Base-by-base conservation (phyloP, 2,888 invertebrate species). In the Aproaerema taeniolella region DNA sequence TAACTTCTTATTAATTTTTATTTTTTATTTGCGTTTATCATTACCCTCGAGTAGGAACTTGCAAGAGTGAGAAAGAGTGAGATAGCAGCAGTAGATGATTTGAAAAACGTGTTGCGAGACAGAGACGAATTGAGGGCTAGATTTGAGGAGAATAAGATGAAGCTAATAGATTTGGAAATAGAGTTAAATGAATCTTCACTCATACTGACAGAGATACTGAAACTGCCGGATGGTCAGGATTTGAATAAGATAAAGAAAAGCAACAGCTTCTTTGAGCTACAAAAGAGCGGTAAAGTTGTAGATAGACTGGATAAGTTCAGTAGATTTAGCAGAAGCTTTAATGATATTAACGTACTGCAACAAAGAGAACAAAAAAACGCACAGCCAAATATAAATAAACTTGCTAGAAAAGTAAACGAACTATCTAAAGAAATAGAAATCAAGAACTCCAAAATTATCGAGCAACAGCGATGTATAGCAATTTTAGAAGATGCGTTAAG, bases 271-370 rank as follows among this genome's bases (percentile, higher is more conserved):
- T 81, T 81, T 51, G 86, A 85, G 55, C 60, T 86, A 47, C 87
- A 87, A 67, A 88, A 88, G 69, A 88, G 86, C 77, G 87, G 87
- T 86, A 88, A 87, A 86, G 87, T 88, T 82, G 87, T 82, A 67
- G 85, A 85, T 79, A 87, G 88, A 75, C 76, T 88, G 54, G 87
- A 85, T 63, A 87, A 81, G 68, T 74, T 35, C 16, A 30, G 79
- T 70, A 85, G 73, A 67, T 69, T 72, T 55, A 86, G 86, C 58
- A 79, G 67, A 55, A 82, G 85, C 50, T 67, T 68, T 55, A 86
- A 82, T 53, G 77, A 81, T 53, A 61, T 85, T 50, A 67, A 75
- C 50, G 53, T 61, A 40, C 59, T 70, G 49, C 65, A 71, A 52
- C 59, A 50, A 47, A 62, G 59, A 39, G 63, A 67, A 2, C 53